phyloP scores from a whole-genome alignment of 2,797 vertebrate genomes.

The Tokudaia muenninki region DNA sequence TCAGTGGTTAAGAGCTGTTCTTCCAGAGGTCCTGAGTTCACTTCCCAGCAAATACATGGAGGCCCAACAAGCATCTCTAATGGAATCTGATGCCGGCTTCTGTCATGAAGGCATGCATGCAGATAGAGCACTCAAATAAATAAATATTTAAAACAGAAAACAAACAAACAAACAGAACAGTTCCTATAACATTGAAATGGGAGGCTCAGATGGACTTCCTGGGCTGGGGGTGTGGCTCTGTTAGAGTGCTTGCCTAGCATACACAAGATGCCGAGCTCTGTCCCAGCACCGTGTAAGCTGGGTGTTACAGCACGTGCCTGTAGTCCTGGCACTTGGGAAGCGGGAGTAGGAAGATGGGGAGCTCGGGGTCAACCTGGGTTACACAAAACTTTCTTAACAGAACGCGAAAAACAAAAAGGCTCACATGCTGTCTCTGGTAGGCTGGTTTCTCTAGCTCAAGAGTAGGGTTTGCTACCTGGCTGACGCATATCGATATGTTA shows the following conservation, averaged over 20 bases:
- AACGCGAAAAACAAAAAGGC: not conserved
- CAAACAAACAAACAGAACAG: not conserved
- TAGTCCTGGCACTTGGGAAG: not conserved
- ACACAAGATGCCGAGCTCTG: not conserved
- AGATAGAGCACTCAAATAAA: not conserved
- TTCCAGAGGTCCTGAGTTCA: not conserved
- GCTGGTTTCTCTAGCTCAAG: not conserved
- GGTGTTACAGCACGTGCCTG: not conserved
- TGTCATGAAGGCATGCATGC: not conserved
- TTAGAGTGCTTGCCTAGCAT: not conserved
- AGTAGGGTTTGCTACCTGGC: not conserved
- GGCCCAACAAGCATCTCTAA: not conserved
- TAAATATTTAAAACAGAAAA: not conserved
- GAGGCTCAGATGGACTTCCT: not conserved
- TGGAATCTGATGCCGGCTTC: not conserved
- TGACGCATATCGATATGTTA: not conserved
- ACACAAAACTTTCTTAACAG: not conserved
- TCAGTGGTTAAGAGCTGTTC: not conserved
- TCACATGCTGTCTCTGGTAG: not conserved
- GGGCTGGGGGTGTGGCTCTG: not conserved
- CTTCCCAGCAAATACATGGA: not conserved
- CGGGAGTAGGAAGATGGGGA: not conserved
- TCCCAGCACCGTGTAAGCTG: not conserved
- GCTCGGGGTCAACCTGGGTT: not conserved
- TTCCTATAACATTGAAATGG: not conserved